Evolutionary conservation across 2,113 vertebrate genomes (phyloP).

Genomic region (Morphnarchus princeps): DNA sequence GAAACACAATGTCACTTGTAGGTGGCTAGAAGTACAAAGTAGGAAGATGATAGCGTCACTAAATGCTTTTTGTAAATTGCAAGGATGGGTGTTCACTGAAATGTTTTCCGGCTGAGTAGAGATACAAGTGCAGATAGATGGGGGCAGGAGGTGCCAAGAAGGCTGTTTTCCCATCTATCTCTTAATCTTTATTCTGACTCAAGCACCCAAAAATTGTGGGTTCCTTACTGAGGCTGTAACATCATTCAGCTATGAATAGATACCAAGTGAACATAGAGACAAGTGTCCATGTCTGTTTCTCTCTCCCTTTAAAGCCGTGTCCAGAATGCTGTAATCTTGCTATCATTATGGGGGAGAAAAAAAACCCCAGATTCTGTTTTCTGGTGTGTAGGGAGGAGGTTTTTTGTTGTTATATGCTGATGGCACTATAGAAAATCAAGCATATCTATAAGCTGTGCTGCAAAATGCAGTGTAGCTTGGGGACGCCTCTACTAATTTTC

Average conservation of each 20-base stretch:
- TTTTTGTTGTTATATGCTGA: neutral
- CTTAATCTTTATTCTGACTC: neutral
- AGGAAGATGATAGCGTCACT: slow-evolving; percentile 4
- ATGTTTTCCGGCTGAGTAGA: neutral
- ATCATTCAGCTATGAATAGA: neutral
- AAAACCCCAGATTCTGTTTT: neutral
- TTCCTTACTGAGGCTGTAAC: neutral
- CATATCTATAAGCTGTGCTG: neutral
- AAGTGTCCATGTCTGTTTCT: neutral
- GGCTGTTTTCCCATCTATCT: neutral
- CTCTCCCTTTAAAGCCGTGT: neutral
- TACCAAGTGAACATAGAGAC: neutral
- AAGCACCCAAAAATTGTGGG: neutral
- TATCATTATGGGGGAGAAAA: neutral
- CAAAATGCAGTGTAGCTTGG: neutral
- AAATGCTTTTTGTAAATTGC: slow-evolving; percentile 29
- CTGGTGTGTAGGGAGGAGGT: neutral
- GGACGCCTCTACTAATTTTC: neutral
- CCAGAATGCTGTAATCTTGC: neutral
- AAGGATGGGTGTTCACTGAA: neutral
- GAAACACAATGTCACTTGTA: slow-evolving; percentile 40
- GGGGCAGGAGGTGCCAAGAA: neutral
- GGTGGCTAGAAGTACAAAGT: slow-evolving; percentile 24
- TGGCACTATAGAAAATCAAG: neutral
- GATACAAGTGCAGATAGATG: neutral